phyloP scores from a whole-genome alignment of 2,113 vertebrate species.

The Catharus fuscescens region DNA sequence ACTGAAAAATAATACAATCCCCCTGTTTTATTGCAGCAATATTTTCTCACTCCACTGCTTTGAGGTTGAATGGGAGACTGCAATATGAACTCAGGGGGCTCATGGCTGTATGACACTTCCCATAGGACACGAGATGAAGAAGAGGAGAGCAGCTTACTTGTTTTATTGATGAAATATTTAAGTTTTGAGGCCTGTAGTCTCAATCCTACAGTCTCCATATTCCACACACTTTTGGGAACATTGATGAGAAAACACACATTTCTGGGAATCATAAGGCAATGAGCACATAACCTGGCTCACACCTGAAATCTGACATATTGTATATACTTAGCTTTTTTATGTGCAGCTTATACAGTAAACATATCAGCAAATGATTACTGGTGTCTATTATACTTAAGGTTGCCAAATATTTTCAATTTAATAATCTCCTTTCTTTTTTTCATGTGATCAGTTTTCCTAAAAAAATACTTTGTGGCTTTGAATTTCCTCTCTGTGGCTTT shows the following conservation, averaged over 20 bases:
- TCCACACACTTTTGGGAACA: not conserved
- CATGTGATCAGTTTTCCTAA: not conserved
- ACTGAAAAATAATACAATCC: not conserved
- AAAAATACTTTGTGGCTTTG: slow-evolving; percentile 17
- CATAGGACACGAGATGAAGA: not conserved
- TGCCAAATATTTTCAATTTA: slow-evolving; percentile 38
- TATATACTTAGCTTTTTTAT: not conserved
- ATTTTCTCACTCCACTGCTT: not conserved
- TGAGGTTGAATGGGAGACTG: slow-evolving; percentile 8
- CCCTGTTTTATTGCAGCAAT: not conserved
- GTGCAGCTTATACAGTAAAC: not conserved
- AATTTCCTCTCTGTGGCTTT: slow-evolving; percentile 39
- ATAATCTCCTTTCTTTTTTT: slow-evolving; percentile 27
- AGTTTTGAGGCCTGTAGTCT: not conserved
- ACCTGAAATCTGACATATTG: not conserved
- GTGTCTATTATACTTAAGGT: not conserved
- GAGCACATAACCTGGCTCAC: not conserved
- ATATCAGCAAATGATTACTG: slow-evolving; percentile 9
- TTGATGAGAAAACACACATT: not conserved
- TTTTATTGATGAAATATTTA: not conserved
- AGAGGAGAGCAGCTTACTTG: not conserved
- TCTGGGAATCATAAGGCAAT: not conserved
- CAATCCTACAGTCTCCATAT: not conserved
- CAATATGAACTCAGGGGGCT: not conserved
- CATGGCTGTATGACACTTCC: slow-evolving; percentile 4